These are phyloP conservation scores for Pseudorhiza aurosa DNA, from an alignment of 30 jellyfish, hydroid and myxozoan genomes.

Conservation along the genomic window DNA sequence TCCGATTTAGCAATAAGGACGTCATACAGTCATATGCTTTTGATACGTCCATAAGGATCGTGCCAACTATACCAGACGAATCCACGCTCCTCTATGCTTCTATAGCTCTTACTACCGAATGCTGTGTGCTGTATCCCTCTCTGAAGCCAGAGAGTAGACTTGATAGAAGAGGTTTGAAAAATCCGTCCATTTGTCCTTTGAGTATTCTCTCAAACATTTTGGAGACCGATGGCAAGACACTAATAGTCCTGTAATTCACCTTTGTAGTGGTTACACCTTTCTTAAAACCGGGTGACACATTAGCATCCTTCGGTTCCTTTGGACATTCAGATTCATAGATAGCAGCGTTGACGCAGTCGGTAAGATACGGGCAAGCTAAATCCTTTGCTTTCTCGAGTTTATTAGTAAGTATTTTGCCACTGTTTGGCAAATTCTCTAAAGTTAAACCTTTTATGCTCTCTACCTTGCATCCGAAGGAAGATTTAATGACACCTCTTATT, in stretches of 20 bases:
- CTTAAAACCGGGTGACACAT: background rate
- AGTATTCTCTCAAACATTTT: constrained; percentile 12
- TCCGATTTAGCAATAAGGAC: constrained; percentile 50
- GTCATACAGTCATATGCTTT: constrained; percentile 58
- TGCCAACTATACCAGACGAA: constrained; percentile 46
- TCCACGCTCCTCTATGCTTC: constrained; percentile 44
- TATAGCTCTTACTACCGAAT: background rate
- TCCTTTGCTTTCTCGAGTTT: background rate
- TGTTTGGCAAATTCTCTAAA: background rate
- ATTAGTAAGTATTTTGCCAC: constrained; percentile 5
- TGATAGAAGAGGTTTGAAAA: background rate
- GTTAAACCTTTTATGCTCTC: too few species aligned
- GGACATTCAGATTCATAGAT: background rate
- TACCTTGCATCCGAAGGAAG: too few species aligned
- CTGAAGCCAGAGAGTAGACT: constrained; percentile 1
- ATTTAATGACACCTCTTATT: too few species aligned
- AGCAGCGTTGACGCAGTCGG: constrained; percentile 27
- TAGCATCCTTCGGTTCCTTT: constrained; percentile 5
- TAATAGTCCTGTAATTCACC: constrained; percentile 2
- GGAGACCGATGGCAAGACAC: constrained; percentile 7
- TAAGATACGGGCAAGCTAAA: constrained; percentile 5
- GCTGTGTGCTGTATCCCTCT: constrained; percentile 27
- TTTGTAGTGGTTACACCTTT: background rate
- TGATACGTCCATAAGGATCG: constrained; percentile 62
- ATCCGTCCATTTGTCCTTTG: background rate